A percentile compares a stretch with the other conserved stretches of the same genome.
Evolutionary conservation across 2,888 invertebrate species (phyloP).

Genomic region (Xylocampa areola): DNA sequence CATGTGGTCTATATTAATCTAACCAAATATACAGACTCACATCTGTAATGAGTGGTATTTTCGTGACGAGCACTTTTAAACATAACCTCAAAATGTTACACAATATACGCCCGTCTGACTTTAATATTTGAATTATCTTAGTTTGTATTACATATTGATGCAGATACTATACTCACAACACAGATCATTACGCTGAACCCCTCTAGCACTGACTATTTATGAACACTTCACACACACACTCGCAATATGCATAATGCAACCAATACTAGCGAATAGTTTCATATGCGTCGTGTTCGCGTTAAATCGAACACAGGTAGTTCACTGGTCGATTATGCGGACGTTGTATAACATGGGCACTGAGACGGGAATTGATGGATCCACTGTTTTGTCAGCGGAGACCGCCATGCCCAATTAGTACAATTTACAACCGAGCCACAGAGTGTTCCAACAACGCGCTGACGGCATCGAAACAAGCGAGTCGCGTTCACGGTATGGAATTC

Average conservation of each 20-base stretch:
- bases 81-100: slow-evolving; percentile 85
- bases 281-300: slow-evolving; percentile 73
- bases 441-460: slow-evolving; percentile 85
- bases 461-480: slow-evolving; percentile 83
- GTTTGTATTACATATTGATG: slow-evolving; percentile 66
- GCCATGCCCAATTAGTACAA: slow-evolving; percentile 88
- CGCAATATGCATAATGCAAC: slow-evolving; percentile 82
- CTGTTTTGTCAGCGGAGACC: slow-evolving; percentile 82
- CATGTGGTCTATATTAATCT: slow-evolving; percentile 63
- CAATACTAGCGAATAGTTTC: slow-evolving; percentile 75
- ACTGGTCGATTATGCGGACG: slow-evolving; percentile 74
- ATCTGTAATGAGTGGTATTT: slow-evolving; percentile 61
- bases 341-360: slow-evolving; percentile 77
- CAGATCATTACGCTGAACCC: slow-evolving; percentile 81
- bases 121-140: slow-evolving; percentile 57
- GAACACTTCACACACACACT: slow-evolving; percentile 86
- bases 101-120: slow-evolving; percentile 57
- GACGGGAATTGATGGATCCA: slow-evolving; percentile 80
- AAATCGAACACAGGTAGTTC: slow-evolving; percentile 75
- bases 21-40: slow-evolving; percentile 56
- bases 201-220: slow-evolving; percentile 85
- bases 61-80: slow-evolving; percentile 67
- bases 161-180: slow-evolving; percentile 80
- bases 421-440: slow-evolving; percentile 84
- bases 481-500: slow-evolving; percentile 87